Base-by-base conservation (phyloP, 1,140 invertebrate genomes). In the Samia ricini region DNA sequence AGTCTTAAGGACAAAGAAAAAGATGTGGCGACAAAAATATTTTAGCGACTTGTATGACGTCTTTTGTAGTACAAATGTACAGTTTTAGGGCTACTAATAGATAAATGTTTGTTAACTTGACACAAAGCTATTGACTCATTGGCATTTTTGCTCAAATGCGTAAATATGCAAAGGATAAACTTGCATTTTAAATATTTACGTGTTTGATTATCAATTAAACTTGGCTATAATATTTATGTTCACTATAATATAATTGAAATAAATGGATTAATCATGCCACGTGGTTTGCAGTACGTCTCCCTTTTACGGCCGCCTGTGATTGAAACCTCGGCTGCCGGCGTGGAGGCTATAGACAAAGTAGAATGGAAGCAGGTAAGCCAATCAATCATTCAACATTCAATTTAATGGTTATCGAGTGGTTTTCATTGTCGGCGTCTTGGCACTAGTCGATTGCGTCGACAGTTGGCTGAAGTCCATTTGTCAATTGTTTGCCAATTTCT, bases 351-450 rank as follows among this genome's bases (percentile, higher is more conserved):
- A 64, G 93, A 95, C 83, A 95, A 95, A 85, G 92, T 94, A 54
- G 95, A 95, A 79, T 95, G 95, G 95, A 95, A 95, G 82, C 94
- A 95, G 92, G 95, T 95, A 83, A 91, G 85, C 36, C 64, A 67
- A 74, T 74, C 61, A 71, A 74, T 76, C 68, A 76, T 74, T 74
- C 63, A 76, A 20, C 21, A 67, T 64, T 55, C 56, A 66, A 56
- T 66, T 36, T 61, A 33, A 60, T 61, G 59, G 56, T 63, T 63
- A 64, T 63, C 66, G 66, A 68, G 66, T 59, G 60, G 56, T 58
- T n/a, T 50, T 63, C 57, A 65, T 60, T 59, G 61, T 57, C 54
- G 33, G 42, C 56, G 58, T 61, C 49, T 71, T 64, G 59, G 60
- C 60, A 60, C 36, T 56, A 56, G 51, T 26, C 59, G n/a, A 54